phyloP scores from a whole-genome alignment of 2,797 vertebrate species.

The Chaetophractus vellerosus region DNA sequence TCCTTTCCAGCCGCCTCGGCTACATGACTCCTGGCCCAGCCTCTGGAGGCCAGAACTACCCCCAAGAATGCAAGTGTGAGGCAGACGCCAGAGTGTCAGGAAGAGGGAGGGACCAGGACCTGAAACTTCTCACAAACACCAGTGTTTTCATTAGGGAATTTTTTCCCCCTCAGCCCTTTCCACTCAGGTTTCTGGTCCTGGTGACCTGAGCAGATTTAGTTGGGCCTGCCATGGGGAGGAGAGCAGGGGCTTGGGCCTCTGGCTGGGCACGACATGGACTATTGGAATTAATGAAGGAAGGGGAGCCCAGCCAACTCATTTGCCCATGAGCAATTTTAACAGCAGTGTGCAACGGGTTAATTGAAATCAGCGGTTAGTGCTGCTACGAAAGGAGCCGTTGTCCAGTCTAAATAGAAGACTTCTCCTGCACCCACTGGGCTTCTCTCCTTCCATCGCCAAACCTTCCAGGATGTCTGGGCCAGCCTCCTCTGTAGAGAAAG shows the following conservation, averaged over 20 bases:
- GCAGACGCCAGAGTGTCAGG: neutral
- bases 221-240: neutral
- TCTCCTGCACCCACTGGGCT: neutral
- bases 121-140: neutral
- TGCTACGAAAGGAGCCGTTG: constrained; percentile 35
- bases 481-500: neutral
- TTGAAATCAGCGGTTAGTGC: constrained; percentile 76
- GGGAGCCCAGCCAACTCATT: constrained; percentile 24
- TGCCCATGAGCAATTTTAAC: constrained; percentile 63
- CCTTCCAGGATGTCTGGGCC: neutral
- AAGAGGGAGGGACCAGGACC: neutral
- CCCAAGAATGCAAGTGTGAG: neutral
- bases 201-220: neutral
- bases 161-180: neutral
- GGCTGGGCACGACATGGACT: neutral
- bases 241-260: neutral
- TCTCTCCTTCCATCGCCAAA: neutral
- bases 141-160: constrained; percentile 28
- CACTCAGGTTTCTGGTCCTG: neutral
- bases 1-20: neutral
- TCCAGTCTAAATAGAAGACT: constrained; percentile 64
- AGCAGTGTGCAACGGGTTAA: constrained; percentile 74
- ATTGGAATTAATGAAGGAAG: constrained; percentile 68
- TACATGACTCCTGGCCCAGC: neutral
- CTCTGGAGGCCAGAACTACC: neutral